Evolutionary conservation across 2,113 vertebrate genomes (phyloP).

Genomic region (Oostethus manadensis): DNA sequence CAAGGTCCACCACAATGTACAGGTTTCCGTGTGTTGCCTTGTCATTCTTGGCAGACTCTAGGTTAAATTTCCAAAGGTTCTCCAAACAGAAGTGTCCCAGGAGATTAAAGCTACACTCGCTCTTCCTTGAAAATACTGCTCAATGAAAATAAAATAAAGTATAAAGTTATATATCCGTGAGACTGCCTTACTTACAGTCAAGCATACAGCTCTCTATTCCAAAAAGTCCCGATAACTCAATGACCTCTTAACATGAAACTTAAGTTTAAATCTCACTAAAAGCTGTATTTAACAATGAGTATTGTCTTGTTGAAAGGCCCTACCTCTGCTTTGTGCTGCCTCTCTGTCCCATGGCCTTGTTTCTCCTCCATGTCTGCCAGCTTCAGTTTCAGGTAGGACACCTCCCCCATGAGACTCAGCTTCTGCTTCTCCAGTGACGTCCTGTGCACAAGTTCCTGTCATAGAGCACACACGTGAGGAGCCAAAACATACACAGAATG

Average conservation of each 20-base stretch:
- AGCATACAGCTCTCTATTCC: neutral
- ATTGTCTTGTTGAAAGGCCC: conserved; percentile 10
- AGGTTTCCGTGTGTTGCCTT: conserved; percentile 35
- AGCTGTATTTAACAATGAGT: neutral
- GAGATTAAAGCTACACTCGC: conserved; percentile 16
- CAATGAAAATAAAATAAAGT: conserved; percentile 9
- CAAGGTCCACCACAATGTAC: conserved; percentile 24
- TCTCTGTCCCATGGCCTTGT: conserved; percentile 80
- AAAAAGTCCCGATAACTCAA: conserved; percentile 2
- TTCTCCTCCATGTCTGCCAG: conserved; percentile 91
- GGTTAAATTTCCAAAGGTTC: conserved; percentile 28
- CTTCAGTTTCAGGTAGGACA: conserved; percentile 91
- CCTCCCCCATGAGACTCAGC: conserved; percentile 88
- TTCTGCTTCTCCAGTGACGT: conserved; percentile 91
- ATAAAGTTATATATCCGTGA: neutral
- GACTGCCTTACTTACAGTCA: neutral
- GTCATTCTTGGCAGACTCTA: conserved; percentile 29
- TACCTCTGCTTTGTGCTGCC: conserved; percentile 95
- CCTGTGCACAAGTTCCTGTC: conserved; percentile 87
- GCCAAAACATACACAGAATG: conserved; percentile 4
- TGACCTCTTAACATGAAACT: conserved; percentile 2
- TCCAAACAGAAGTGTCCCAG: conserved; percentile 6
- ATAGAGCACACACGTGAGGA: conserved; percentile 34
- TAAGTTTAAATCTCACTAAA: neutral
- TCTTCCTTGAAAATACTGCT: conserved; percentile 12